Evolutionary conservation across 2,797 vertebrate genomes (phyloP).

Genomic region (Acropternis orthonyx): DNA sequence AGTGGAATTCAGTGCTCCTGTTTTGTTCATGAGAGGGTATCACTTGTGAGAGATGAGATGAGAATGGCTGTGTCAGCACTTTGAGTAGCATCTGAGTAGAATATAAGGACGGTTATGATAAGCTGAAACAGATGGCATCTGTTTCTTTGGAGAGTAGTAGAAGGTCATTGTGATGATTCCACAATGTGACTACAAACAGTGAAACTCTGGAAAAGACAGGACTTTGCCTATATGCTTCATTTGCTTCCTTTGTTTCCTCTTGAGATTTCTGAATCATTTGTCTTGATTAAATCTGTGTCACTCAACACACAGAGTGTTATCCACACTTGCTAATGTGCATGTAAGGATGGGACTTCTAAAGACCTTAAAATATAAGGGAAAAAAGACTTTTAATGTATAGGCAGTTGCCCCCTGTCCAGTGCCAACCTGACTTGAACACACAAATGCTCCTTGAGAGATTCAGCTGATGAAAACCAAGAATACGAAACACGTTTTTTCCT

Average conservation of each 20-base stretch:
- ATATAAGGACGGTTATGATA: background rate
- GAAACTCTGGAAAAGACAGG: background rate
- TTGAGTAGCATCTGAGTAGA: background rate
- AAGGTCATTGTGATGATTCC: background rate
- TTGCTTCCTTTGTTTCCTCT: background rate
- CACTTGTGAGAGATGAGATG: rapidly evolving
- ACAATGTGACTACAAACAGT: background rate
- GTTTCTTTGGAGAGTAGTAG: background rate
- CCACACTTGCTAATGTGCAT: background rate
- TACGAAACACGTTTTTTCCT: background rate
- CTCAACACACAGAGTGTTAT: background rate
- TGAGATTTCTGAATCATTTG: background rate
- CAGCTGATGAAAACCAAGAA: background rate
- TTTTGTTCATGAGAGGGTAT: background rate
- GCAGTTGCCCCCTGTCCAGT: background rate
- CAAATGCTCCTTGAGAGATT: background rate
- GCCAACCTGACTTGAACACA: background rate
- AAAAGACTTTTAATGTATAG: background rate
- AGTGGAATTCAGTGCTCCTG: background rate
- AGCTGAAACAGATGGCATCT: background rate
- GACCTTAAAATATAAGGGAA: background rate
- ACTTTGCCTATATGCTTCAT: background rate
- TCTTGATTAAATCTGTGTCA: background rate
- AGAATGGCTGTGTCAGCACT: background rate
- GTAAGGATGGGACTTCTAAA: background rate